Conservation (phyloP, 2,888 invertebrate species). For the Sesia apiformis region DNA sequence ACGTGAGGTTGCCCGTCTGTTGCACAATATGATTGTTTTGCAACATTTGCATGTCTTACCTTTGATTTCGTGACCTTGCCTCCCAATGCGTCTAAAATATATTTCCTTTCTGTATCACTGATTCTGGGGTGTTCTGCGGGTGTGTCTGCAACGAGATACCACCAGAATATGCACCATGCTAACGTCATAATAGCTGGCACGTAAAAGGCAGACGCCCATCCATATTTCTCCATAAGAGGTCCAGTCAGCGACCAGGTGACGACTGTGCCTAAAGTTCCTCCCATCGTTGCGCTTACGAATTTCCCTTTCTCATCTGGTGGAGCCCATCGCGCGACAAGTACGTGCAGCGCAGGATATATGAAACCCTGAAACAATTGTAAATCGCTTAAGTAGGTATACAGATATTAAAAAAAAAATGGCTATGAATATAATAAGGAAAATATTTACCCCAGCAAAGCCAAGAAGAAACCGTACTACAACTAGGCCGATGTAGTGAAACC, state of each 20-base stretch:
- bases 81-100: conserved; percentile 76
- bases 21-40: conserved; percentile 1
- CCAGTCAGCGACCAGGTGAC: conserved; percentile 81
- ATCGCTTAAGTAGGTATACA: not conserved
- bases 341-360: conserved; percentile 77
- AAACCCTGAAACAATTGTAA: conserved; percentile 59
- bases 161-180: conserved; percentile 76
- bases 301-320: conserved; percentile 84
- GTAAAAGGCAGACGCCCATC: conserved; percentile 82
- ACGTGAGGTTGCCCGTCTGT: not conserved
- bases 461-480: conserved; percentile 74
- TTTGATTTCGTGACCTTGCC: conserved; percentile 71
- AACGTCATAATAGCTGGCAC: conserved; percentile 72
- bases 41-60: conserved; percentile 48
- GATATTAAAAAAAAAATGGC: not conserved
- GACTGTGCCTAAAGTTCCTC: conserved; percentile 82
- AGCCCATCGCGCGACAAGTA: conserved; percentile 81
- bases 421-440: not conserved
- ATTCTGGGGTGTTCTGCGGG: conserved; percentile 78
- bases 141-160: conserved; percentile 76
- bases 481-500: conserved; percentile 69
- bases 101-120: conserved; percentile 74
- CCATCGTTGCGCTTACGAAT: conserved; percentile 81
- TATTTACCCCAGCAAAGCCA: conserved; percentile 77
- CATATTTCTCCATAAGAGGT: conserved; percentile 73